Evolutionary conservation across 1,140 invertebrate genomes (phyloP).

Genomic region (Micrasema longulum): DNA sequence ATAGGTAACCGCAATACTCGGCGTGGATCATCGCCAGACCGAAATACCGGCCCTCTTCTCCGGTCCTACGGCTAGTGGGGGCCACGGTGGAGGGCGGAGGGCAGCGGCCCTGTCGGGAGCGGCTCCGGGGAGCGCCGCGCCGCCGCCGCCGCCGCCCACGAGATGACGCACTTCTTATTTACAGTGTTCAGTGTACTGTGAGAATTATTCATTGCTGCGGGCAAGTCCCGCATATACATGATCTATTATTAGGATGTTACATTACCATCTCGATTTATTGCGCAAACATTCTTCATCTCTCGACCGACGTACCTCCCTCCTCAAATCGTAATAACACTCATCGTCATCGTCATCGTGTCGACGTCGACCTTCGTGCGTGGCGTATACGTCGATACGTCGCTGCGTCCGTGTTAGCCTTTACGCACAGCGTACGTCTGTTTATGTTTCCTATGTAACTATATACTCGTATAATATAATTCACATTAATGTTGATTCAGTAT

Average conservation of each 20-base stretch:
- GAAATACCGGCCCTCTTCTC: neutral
- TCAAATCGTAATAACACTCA: too few relatives aligned
- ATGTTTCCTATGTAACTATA: too few relatives aligned
- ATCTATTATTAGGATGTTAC: conserved; percentile 10
- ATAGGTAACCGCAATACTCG: too few relatives aligned
- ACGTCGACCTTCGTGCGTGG: too few relatives aligned
- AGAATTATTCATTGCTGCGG: conserved; percentile 18
- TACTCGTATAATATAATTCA: too few relatives aligned
- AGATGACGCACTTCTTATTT: conserved; percentile 26
- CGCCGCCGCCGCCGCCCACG: conserved; percentile 16
- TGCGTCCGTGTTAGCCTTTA: too few relatives aligned
- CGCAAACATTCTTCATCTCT: neutral
- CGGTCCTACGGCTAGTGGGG: neutral
- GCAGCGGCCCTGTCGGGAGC: conserved; percentile 1
- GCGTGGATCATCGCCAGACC: too few relatives aligned
- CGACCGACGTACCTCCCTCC: too few relatives aligned
- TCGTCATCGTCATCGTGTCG: too few relatives aligned
- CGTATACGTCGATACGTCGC: too few relatives aligned
- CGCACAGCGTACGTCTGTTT: too few relatives aligned
- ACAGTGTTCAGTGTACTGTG: conserved; percentile 19
- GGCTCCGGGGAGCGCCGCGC: neutral
- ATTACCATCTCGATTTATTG: conserved; percentile 7
- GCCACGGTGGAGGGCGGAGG: neutral
- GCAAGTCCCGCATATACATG: neutral
- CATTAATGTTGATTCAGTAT: too few relatives aligned